phyloP scores from a whole-genome alignment of 64 coral and sea anemone species.

The Actinia equina region DNA sequence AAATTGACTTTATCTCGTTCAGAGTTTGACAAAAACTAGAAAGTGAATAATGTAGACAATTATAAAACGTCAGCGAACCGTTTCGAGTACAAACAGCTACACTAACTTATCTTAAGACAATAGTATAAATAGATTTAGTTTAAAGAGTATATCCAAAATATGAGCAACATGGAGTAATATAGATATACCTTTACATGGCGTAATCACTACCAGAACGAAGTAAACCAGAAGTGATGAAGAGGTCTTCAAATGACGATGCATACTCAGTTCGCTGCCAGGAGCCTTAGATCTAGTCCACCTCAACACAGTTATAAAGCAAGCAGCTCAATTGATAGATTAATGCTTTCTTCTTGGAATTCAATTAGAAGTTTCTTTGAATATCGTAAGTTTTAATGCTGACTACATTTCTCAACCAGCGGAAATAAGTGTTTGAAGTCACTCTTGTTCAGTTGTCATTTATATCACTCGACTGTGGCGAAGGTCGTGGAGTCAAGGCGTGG shows the following conservation, averaged over 20 bases:
- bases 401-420: neutral
- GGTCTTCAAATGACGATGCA: neutral
- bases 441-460: neutral
- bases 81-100: neutral
- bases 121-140: neutral
- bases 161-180: neutral
- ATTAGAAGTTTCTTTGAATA: neutral
- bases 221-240: neutral
- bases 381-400: neutral
- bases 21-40: neutral
- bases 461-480: neutral
- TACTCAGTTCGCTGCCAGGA: neutral
- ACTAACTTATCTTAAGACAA: neutral
- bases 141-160: neutral
- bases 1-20: neutral
- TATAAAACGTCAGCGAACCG: neutral
- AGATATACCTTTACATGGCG: neutral
- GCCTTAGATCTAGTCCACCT: neutral
- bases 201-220: neutral
- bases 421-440: neutral
- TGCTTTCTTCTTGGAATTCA: neutral
- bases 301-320: neutral
- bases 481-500: conserved; percentile 3
- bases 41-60: neutral
- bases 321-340: neutral